phyloP scores from a whole-genome alignment of 2,113 vertebrate genomes.

The Mus pahari region DNA sequence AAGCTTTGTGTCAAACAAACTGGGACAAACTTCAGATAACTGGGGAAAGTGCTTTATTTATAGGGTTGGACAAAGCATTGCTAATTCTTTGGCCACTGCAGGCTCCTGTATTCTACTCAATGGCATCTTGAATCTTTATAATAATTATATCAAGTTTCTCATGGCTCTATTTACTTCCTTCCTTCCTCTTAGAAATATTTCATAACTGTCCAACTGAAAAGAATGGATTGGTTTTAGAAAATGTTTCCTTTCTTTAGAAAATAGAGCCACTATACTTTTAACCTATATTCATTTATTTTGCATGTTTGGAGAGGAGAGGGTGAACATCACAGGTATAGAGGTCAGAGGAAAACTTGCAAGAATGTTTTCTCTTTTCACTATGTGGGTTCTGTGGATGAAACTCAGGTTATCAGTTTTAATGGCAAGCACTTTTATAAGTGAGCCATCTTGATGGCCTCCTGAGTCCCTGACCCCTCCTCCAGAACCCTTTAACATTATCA shows the following conservation, averaged over 20 bases:
- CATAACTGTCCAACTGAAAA: neutral
- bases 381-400: neutral
- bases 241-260: neutral
- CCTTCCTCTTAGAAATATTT: neutral
- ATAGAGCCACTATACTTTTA: too few species aligned
- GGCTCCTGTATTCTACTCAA: neutral
- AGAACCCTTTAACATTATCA: neutral
- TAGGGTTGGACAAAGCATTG: neutral
- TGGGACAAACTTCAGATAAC: constrained; percentile 40
- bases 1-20: constrained; percentile 67
- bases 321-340: too few species aligned
- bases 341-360: neutral
- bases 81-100: neutral
- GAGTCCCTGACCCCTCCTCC: neutral
- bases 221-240: neutral
- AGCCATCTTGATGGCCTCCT: neutral
- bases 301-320: neutral
- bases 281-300: neutral
- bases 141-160: neutral
- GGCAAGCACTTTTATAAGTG: neutral
- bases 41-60: neutral
- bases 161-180: neutral
- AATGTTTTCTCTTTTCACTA: neutral
- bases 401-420: neutral
- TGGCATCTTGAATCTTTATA: neutral